phyloP scores from a whole-genome alignment of 2,113 vertebrate genomes.

The Campylomormyrus tamandua region DNA sequence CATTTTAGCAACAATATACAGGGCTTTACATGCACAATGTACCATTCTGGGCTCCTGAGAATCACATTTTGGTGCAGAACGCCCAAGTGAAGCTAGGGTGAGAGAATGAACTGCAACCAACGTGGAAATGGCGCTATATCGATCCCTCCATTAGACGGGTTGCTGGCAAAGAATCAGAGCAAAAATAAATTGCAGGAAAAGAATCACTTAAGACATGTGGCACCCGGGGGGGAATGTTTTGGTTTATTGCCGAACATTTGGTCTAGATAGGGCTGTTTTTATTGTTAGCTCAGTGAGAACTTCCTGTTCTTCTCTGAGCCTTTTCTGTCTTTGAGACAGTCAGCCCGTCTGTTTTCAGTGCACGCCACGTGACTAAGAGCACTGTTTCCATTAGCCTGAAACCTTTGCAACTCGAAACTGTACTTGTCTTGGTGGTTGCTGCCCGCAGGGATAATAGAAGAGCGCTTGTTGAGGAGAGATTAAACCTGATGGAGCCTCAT shows the following conservation, averaged over 20 bases:
- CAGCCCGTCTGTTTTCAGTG: neutral
- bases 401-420: neutral
- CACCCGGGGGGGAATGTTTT: neutral
- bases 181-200: neutral
- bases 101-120: neutral
- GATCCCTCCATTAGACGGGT: neutral
- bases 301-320: neutral
- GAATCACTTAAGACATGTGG: conserved; percentile 1
- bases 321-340: neutral
- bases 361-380: neutral
- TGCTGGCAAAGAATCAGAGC: neutral
- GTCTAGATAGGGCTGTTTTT: neutral
- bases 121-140: neutral
- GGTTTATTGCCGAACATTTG: conserved; percentile 11
- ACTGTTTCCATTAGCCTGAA: neutral
- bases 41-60: neutral
- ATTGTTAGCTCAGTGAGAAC: neutral
- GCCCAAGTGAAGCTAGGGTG: neutral
- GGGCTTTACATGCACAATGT: neutral
- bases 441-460: neutral
- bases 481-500: neutral
- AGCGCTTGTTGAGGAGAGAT: neutral
- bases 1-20: neutral
- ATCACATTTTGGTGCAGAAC: neutral
- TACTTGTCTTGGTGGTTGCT: neutral